Evolutionary conservation across 2,113 vertebrate genomes (phyloP).

Genomic region (Electrona antarctica): DNA sequence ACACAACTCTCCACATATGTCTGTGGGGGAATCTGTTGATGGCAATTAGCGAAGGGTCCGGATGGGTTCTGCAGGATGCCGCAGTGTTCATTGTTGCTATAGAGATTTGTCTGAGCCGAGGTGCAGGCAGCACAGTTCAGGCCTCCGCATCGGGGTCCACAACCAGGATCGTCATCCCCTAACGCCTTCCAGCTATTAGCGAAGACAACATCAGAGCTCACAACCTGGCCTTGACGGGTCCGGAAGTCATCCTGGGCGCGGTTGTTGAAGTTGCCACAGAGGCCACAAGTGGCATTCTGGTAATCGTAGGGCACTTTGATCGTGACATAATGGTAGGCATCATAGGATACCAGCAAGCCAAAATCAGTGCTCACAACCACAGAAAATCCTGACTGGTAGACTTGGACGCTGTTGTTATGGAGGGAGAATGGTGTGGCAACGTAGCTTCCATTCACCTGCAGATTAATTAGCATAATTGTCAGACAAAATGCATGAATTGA

Average conservation of each 20-base stretch:
- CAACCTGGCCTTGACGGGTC: conserved; percentile 44
- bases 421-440: conserved; percentile 55
- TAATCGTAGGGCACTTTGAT: conserved; percentile 59
- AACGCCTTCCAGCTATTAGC: conserved; percentile 59
- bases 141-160: conserved; percentile 40
- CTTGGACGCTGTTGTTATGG: conserved; percentile 36
- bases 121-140: conserved; percentile 51
- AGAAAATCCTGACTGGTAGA: conserved; percentile 63
- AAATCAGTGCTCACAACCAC: conserved; percentile 57
- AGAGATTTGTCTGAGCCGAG: conserved; percentile 22
- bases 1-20: conserved; percentile 59
- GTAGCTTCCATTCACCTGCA: conserved; percentile 65
- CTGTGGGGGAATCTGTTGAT: conserved; percentile 31
- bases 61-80: conserved; percentile 48
- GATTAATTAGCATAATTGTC: not conserved
- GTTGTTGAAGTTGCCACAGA: conserved; percentile 69
- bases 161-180: conserved; percentile 32
- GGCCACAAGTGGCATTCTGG: conserved; percentile 60
- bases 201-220: conserved; percentile 63
- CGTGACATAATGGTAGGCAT: conserved; percentile 40
- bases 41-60: conserved; percentile 67
- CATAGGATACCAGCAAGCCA: conserved; percentile 69
- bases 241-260: conserved; percentile 51
- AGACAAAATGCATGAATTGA: too few species aligned
- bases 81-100: conserved; percentile 42